Conservation (phyloP, 2,113 vertebrate species). For the Pimephales promelas region DNA sequence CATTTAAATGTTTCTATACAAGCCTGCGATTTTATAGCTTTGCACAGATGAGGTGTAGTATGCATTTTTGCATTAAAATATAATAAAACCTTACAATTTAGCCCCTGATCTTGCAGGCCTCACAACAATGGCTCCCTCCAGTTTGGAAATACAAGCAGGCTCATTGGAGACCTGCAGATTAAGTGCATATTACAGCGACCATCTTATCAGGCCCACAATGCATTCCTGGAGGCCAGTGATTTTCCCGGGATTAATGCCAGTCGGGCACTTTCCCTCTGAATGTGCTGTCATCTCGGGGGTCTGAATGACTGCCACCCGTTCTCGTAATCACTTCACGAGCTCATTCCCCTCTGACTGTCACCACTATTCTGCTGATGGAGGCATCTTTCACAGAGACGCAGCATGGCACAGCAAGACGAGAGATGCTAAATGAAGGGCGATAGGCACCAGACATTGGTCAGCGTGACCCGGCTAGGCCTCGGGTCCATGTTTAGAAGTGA, state of each 20-base stretch:
- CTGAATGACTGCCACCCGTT: conserved; percentile 68
- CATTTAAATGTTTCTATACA: conserved; percentile 39
- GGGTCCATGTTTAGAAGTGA: conserved; percentile 31
- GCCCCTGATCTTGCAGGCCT: conserved; percentile 46
- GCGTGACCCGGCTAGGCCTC: conserved; percentile 47
- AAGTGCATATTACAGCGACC: conserved; percentile 54
- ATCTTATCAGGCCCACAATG: conserved; percentile 64
- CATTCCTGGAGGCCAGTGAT: conserved; percentile 67
- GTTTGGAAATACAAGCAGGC: conserved; percentile 53
- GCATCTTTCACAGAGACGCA: conserved; percentile 65
- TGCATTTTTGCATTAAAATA: conserved; percentile 52
- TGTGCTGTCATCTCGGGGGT: conserved; percentile 65
- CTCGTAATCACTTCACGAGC: conserved; percentile 73
- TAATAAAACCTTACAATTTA: conserved; percentile 52
- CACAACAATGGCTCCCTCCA: conserved; percentile 56
- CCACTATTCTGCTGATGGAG: conserved; percentile 70
- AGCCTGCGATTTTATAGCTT: conserved; percentile 48
- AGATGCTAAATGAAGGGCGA: conserved; percentile 72
- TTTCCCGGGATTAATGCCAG: conserved; percentile 66
- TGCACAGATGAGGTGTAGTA: conserved; percentile 44
- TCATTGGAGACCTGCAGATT: conserved; percentile 59
- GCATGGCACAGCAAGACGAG: conserved; percentile 63
- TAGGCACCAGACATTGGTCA: conserved; percentile 73
- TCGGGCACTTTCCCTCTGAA: conserved; percentile 57
- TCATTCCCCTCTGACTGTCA: conserved; percentile 72